Conservation (phyloP, 2,888 invertebrate species). For the Cheilosia scutellata region DNA sequence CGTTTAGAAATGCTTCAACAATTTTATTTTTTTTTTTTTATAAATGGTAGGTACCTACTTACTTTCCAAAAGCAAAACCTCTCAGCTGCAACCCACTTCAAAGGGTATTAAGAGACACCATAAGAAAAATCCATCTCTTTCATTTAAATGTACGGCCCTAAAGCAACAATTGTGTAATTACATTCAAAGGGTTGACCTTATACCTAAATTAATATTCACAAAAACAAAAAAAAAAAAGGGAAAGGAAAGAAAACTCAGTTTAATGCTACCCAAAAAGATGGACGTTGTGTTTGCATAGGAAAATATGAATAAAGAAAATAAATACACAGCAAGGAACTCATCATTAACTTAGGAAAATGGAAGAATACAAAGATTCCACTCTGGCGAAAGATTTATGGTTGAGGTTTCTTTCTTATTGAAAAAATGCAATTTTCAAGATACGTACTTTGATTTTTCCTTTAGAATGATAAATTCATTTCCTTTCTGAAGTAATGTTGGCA, state of each 20-base stretch:
- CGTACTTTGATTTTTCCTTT: constrained; percentile 4
- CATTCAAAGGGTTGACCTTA: neutral
- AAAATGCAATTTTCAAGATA: neutral
- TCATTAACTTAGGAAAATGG: neutral
- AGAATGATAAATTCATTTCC: constrained; percentile 18
- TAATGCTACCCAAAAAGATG: neutral
- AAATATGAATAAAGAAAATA: neutral
- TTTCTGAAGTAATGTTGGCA: constrained; percentile 10
- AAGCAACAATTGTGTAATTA: neutral
- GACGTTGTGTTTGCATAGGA: neutral
- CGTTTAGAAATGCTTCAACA: too few relatives aligned
- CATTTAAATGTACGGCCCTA: neutral
- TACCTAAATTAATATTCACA: neutral
- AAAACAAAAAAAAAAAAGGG: too few relatives aligned
- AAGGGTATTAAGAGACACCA: too few relatives aligned
- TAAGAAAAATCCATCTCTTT: neutral
- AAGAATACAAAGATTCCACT: neutral
- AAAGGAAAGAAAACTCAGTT: neutral
- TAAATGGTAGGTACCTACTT: too few relatives aligned
- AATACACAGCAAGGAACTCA: neutral
- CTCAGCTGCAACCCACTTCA: too few relatives aligned
- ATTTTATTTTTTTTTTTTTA: too few relatives aligned
- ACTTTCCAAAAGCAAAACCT: too few relatives aligned
- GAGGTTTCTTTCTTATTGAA: neutral
- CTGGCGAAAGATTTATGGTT: neutral